These are phyloP conservation scores for Apus apus DNA, from an alignment of 2,113 vertebrate species.

Conservation along the genomic window DNA sequence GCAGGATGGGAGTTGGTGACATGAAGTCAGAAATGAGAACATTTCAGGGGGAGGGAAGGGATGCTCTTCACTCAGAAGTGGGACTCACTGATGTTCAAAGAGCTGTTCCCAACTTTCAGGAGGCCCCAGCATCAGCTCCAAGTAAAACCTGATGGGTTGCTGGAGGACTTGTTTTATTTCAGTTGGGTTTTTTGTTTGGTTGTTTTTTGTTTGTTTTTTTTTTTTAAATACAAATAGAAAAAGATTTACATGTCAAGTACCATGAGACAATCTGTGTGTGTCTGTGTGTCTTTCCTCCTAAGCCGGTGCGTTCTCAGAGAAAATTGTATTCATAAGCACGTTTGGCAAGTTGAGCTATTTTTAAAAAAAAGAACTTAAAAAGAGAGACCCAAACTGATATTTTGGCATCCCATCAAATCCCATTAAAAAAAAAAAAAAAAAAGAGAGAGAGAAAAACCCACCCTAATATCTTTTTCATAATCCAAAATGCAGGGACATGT, in stretches of 20 bases:
- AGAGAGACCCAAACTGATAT: constrained; percentile 6
- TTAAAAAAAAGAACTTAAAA: not conserved
- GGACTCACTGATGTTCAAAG: not conserved
- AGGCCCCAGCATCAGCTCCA: not conserved
- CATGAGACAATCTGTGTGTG: not conserved
- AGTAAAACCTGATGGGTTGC: not conserved
- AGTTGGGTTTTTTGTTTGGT: not conserved
- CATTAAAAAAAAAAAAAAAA: constrained; percentile 46
- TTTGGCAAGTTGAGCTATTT: not conserved
- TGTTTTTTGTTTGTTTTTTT: not conserved
- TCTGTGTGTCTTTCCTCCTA: not conserved
- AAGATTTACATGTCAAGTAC: not conserved
- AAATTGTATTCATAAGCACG: constrained; percentile 14
- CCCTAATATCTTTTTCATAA: constrained; percentile 51
- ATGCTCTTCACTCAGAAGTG: not conserved
- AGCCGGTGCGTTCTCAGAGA: not conserved
- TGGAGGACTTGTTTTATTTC: not conserved
- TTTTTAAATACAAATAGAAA: not conserved
- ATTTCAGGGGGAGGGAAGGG: not conserved
- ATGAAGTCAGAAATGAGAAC: not conserved
- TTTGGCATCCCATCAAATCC: constrained; percentile 42
- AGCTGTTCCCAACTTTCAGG: not conserved
- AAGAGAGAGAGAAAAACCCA: constrained; percentile 42
- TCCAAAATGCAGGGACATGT: constrained; percentile 43
- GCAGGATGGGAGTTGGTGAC: not conserved